Evolutionary conservation across 2,888 invertebrate species (phyloP).

Genomic region (Atrina japonica): DNA sequence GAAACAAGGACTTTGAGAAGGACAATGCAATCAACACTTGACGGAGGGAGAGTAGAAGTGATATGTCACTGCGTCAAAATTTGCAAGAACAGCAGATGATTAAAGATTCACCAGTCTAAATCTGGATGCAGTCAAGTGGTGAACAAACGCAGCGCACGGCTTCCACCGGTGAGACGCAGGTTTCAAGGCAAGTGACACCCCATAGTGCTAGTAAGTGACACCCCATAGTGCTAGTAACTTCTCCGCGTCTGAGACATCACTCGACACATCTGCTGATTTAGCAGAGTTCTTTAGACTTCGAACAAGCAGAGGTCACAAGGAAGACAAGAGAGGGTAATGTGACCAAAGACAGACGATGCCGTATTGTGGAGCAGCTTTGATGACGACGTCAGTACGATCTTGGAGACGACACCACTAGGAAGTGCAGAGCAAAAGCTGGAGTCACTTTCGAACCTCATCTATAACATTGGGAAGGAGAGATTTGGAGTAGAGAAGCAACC

Average conservation of each 20-base stretch:
- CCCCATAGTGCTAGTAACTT: conserved; percentile 17
- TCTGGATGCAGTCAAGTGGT: too few relatives aligned
- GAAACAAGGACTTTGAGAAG: too few relatives aligned
- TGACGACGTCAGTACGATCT: conserved; percentile 18
- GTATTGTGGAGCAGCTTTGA: conserved; percentile 9
- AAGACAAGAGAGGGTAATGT: conserved; percentile 3
- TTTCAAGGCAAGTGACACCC: not conserved
- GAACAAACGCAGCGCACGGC: conserved; percentile 18
- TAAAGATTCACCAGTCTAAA: not conserved
- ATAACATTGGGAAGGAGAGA: conserved; percentile 24
- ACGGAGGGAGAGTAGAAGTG: not conserved
- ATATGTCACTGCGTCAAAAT: not conserved
- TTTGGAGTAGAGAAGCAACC: conserved; percentile 25
- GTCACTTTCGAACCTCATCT: conserved; percentile 15
- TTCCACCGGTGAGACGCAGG: conserved; percentile 11
- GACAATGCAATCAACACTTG: not conserved
- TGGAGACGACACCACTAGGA: conserved; percentile 13
- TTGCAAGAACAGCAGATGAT: conserved; percentile 5
- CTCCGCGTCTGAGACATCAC: conserved; percentile 22
- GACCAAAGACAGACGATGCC: conserved; percentile 11
- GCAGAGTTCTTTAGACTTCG: conserved; percentile 1
- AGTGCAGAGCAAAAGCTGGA: conserved; percentile 6
- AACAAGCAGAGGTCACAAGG: not conserved
- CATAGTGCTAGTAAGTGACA: conserved; percentile 11
- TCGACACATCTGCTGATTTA: conserved; percentile 2